Evolutionary conservation across 2,113 vertebrate genomes (phyloP), one percentile per base, ranked within the genome.

Genomic region (Lamprotornis superbus): DNA sequence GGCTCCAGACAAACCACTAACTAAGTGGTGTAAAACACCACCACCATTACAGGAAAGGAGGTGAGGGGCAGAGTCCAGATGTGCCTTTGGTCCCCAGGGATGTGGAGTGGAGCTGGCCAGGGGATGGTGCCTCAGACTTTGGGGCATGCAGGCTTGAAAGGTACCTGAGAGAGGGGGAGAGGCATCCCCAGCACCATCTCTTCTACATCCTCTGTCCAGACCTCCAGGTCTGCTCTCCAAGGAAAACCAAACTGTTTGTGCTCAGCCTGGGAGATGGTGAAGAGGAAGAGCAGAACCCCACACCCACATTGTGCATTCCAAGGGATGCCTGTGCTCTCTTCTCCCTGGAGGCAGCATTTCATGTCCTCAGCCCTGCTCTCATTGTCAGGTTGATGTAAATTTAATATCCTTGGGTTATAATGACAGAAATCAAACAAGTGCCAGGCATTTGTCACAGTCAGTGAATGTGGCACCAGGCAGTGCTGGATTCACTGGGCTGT

Each of bases 281-380:
- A 11, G 59, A 33, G 33, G 39, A 49, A 53, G 53, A 77, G 71
- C 70, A 82, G 81, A 20, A 24, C n/a, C n/a, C 39, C 35, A 28
- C 18, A 39, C 5, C 5, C 1, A 0, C 8, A 7, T 1, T 4
- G 1, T 28, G 31, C 21, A 5, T 57, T 65, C 1, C 0, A 15
- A 80, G 67, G 37, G 46, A 42, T 30, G 30, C 19, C 25, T 35
- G 24, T 53, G 71, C 46, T 56, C 77, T 24, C 31, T 33, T 65
- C 23, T 0, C n/a, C 57, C 71, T 49, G 46, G 39, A 69, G 82
- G n/a, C 52, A 67, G 25, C 0, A 1, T 17, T 64, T 87, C 76
- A 40, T 59, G 56, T 81, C 89, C 86, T 33, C 28, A 16, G 60
- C 86, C 12, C 2, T 23, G 89, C 42, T 94, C 30, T 35, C 8